These are phyloP conservation scores for Heterochromis multidens DNA, from an alignment of 2,113 vertebrate species.

Conservation along the genomic window DNA sequence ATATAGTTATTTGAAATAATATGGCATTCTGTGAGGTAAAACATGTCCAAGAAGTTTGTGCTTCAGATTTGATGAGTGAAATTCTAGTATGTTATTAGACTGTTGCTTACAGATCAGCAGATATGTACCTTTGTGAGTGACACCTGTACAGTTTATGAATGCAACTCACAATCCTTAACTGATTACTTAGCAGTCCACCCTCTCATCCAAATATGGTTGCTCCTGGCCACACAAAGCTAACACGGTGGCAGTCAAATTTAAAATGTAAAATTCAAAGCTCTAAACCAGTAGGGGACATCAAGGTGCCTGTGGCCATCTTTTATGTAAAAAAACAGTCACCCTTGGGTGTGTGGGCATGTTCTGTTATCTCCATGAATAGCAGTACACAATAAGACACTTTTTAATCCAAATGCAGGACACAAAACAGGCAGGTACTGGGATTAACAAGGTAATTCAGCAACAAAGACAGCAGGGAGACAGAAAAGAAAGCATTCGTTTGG, in stretches of 20 bases:
- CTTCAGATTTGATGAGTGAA: background rate
- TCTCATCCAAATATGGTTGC: background rate
- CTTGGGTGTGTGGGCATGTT: too few species aligned
- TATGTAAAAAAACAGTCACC: too few species aligned
- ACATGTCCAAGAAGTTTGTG: background rate
- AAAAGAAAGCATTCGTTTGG: too few species aligned
- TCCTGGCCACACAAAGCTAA: background rate
- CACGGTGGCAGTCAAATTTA: background rate
- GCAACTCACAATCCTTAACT: rapidly evolving
- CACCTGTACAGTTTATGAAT: too few species aligned
- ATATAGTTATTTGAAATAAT: background rate
- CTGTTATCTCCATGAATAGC: background rate
- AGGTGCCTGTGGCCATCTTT: too few species aligned
- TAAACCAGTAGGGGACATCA: background rate
- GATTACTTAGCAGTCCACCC: rapidly evolving
- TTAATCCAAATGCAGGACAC: background rate
- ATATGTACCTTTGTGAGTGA: background rate
- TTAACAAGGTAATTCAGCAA: background rate
- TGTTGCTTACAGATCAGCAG: background rate
- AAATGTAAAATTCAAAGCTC: background rate
- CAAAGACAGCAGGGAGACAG: background rate
- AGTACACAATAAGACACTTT: background rate
- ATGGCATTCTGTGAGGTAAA: too few species aligned
- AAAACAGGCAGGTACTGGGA: background rate
- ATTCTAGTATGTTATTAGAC: background rate